Conservation (phyloP, 2,113 vertebrate species). For the Spea multiplicata region DNA sequence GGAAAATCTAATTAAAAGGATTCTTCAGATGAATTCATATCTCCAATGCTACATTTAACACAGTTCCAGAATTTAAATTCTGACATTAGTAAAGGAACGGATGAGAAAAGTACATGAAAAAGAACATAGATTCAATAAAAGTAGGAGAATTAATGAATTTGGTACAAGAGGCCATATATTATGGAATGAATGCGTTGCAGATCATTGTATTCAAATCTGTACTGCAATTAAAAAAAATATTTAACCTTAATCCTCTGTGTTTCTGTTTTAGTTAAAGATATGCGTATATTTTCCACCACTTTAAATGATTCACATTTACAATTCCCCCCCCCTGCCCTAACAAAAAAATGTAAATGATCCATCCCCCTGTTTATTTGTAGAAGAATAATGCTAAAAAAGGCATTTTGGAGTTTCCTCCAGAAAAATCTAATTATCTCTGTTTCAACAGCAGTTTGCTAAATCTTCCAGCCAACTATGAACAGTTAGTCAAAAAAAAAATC, state of each 20-base stretch:
- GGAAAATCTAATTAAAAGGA: constrained; percentile 42
- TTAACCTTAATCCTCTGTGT: too few relatives aligned
- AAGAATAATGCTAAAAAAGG: background rate
- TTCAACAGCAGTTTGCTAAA: background rate
- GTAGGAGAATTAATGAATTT: constrained; percentile 16
- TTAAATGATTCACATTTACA: background rate
- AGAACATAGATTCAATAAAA: background rate
- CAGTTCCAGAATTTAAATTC: constrained; percentile 38
- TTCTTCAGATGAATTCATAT: constrained; percentile 43
- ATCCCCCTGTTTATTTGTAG: background rate
- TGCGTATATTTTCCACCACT: too few relatives aligned
- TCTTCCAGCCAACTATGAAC: constrained; percentile 1
- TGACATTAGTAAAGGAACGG: constrained; percentile 11
- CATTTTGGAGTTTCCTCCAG: background rate
- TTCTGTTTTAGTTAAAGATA: too few relatives aligned
- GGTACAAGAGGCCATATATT: background rate
- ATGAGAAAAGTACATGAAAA: constrained; percentile 15
- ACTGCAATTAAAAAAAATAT: too few relatives aligned
- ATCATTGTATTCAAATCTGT: too few relatives aligned
- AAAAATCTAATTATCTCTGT: constrained; percentile 14
- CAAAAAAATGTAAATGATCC: background rate
- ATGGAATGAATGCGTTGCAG: background rate
- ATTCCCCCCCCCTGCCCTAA: background rate
- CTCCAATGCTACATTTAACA: constrained; percentile 43
- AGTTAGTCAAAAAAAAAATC: constrained; percentile 3